These are phyloP conservation scores for Asobara japonica DNA, from an alignment of 1,140 invertebrate species.

Conservation along the genomic window DNA sequence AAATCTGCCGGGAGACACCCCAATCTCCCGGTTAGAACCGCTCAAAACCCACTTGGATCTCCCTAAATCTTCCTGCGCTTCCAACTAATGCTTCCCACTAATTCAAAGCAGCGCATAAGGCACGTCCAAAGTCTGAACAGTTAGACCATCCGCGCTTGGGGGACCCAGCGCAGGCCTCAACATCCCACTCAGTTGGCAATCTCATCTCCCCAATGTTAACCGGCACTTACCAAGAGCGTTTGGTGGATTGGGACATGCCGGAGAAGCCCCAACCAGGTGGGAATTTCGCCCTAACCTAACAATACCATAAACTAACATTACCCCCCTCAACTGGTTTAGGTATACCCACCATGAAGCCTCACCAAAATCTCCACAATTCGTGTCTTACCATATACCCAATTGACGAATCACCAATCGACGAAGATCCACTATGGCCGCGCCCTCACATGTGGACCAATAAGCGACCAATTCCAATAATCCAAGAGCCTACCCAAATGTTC, in stretches of 20 bases:
- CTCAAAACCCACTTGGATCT: too few relatives aligned
- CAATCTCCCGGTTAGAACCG: too few relatives aligned
- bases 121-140: conserved; percentile 62
- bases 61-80: too few relatives aligned
- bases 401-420: conserved; percentile 39
- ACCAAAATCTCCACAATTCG: conserved; percentile 41
- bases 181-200: conserved; percentile 64
- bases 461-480: conserved; percentile 47
- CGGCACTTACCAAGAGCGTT: conserved; percentile 37
- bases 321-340: conserved; percentile 18
- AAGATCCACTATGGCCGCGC: conserved; percentile 28
- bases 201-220: conserved; percentile 56
- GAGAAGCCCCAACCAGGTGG: conserved; percentile 57
- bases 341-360: conserved; percentile 24
- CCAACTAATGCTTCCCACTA: conserved; percentile 55
- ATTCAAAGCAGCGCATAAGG: conserved; percentile 61
- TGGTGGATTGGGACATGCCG: conserved; percentile 45
- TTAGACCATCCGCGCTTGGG: conserved; percentile 53
- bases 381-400: conserved; percentile 45
- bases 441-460: conserved; percentile 42
- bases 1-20: too few relatives aligned
- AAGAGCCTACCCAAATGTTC: conserved; percentile 50
- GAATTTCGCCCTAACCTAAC: conserved; percentile 45
- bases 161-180: conserved; percentile 52
- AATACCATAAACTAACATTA: background rate